Conservation (phyloP, 2,113 vertebrate genomes). For the Anhinga anhinga region DNA sequence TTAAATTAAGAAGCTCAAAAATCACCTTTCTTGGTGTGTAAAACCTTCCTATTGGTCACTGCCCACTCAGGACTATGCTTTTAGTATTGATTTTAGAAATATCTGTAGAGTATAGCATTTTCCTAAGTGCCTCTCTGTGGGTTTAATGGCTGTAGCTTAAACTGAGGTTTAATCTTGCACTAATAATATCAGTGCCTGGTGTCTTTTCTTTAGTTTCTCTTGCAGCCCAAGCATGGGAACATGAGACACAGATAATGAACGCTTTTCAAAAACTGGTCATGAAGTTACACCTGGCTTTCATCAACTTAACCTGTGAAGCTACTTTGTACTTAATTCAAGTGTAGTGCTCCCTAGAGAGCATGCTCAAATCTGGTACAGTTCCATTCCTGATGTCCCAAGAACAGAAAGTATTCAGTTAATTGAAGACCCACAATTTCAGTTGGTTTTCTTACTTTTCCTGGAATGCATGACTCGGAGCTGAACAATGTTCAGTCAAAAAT, state of each 20-base stretch:
- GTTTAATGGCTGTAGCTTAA: neutral
- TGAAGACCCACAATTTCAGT: neutral
- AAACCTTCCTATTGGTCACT: neutral
- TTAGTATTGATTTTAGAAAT: neutral
- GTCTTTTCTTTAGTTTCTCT: neutral
- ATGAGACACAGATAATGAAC: neutral
- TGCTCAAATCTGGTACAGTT: neutral
- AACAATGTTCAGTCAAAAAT: neutral
- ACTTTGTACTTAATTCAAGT: neutral
- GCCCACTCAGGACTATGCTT: neutral
- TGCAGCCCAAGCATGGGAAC: neutral
- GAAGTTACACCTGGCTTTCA: neutral
- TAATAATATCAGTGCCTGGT: neutral
- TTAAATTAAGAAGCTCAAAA: neutral
- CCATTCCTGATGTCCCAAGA: neutral
- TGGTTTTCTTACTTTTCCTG: neutral
- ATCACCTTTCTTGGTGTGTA: neutral
- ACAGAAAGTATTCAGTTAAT: neutral
- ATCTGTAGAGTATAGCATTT: neutral
- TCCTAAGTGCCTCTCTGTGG: neutral
- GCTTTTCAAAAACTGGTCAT: neutral
- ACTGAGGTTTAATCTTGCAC: neutral
- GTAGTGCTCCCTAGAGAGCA: neutral
- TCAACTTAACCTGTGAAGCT: neutral
- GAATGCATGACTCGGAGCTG: slow-evolving; percentile 15